Evolutionary conservation across 2,113 vertebrate species (phyloP).

Genomic region (Grammomys dolichurus): DNA sequence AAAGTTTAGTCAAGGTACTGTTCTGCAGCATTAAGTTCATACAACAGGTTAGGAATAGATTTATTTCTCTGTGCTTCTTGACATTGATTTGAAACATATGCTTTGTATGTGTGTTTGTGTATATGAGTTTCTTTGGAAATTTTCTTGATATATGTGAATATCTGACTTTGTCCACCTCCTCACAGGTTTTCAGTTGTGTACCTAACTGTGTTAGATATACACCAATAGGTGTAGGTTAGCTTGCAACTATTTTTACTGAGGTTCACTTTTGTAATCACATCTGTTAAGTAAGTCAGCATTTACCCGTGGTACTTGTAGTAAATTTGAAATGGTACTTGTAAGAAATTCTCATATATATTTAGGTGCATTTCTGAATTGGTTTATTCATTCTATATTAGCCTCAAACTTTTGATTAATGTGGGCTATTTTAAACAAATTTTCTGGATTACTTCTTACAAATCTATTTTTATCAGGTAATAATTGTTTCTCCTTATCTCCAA

Average conservation of each 20-base stretch:
- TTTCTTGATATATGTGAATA: background rate
- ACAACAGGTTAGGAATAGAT: background rate
- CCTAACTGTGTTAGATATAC: background rate
- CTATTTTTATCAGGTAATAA: background rate
- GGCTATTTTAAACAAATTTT: background rate
- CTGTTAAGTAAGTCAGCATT: background rate
- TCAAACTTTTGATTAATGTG: slow-evolving; percentile 4
- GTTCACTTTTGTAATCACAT: background rate
- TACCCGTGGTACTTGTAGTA: background rate
- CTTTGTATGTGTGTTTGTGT: background rate
- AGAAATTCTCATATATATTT: background rate
- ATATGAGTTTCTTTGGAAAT: background rate
- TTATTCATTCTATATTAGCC: background rate
- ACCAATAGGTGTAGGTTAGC: background rate
- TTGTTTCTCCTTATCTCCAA: background rate
- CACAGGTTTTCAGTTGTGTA: background rate
- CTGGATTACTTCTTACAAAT: background rate
- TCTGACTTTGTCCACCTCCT: background rate
- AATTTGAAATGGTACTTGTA: background rate
- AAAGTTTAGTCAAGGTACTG: background rate
- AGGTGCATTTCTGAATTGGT: background rate
- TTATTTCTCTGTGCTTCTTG: background rate
- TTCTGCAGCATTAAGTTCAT: background rate
- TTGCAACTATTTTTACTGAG: background rate
- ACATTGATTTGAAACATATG: background rate